phyloP scores from a whole-genome alignment of 2,113 vertebrate species.

The Gymnobelideus leadbeateri region DNA sequence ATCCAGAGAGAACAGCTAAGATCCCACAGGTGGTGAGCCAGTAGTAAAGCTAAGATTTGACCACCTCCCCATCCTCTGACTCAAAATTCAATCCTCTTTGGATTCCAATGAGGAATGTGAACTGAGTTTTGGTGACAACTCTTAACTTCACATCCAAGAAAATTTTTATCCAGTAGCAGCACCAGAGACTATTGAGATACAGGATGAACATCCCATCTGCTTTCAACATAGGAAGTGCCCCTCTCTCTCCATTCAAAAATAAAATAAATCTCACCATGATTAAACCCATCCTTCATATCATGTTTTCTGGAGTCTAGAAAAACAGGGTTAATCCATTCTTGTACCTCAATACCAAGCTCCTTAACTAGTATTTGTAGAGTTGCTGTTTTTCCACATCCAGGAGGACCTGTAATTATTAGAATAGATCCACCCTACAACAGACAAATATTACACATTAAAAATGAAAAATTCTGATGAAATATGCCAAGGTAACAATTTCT shows the following conservation, averaged over 20 bases:
- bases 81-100: neutral
- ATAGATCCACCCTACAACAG: constrained; percentile 87
- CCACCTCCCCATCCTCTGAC: neutral
- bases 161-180: neutral
- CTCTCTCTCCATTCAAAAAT: neutral
- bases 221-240: neutral
- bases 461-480: neutral
- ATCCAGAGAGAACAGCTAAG: neutral
- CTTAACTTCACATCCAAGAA: neutral
- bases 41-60: neutral
- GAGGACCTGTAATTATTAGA: constrained; percentile 92
- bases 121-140: neutral
- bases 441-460: constrained; percentile 52
- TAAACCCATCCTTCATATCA: constrained; percentile 83
- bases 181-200: neutral
- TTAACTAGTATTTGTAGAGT: constrained; percentile 90
- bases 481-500: constrained; percentile 14
- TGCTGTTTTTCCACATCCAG: constrained; percentile 95
- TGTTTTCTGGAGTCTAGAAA: constrained; percentile 86
- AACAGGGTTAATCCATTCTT: constrained; percentile 96
- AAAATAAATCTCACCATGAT: constrained; percentile 84
- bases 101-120: neutral
- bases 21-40: neutral
- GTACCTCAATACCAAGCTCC: constrained; percentile 89
- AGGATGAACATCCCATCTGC: neutral